Evolutionary conservation across 2,797 vertebrate species (phyloP).

Genomic region (Xyrichtys novacula): DNA sequence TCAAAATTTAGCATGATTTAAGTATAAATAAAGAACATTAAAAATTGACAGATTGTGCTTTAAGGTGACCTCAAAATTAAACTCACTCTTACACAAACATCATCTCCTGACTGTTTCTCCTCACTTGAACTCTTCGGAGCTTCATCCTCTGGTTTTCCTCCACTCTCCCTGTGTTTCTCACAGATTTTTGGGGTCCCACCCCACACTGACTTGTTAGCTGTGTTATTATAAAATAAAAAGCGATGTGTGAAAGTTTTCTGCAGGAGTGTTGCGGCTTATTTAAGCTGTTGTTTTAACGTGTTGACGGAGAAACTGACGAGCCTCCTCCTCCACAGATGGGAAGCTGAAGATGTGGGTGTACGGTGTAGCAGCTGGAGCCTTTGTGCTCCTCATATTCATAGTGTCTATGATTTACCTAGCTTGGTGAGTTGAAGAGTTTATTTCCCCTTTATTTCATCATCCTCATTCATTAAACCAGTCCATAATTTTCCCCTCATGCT

Average conservation of each 20-base stretch:
- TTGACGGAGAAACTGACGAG: constrained; percentile 58
- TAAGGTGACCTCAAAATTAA: too few relatives aligned
- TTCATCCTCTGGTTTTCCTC: too few relatives aligned
- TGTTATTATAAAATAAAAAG: too few relatives aligned
- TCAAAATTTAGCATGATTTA: too few relatives aligned
- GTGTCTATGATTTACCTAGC: constrained; percentile 99
- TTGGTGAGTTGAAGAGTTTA: constrained; percentile 91
- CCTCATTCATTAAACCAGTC: constrained; percentile 55
- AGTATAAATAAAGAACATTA: too few relatives aligned
- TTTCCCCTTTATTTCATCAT: constrained; percentile 35
- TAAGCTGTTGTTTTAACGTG: constrained; percentile 33
- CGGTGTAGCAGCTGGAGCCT: constrained; percentile 95
- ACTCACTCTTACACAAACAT: too few relatives aligned
- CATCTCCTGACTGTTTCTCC: too few relatives aligned
- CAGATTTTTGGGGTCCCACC: too few relatives aligned
- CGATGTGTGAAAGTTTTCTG: neutral
- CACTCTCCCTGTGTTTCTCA: too few relatives aligned
- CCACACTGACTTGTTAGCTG: too few relatives aligned
- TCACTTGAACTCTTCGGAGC: too few relatives aligned
- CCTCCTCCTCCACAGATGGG: constrained; percentile 92
- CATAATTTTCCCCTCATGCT: constrained; percentile 2
- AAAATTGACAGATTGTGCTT: too few relatives aligned
- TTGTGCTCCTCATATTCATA: constrained; percentile 98
- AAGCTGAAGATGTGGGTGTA: constrained; percentile 99
- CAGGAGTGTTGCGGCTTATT: constrained; percentile 21